Percentiles rank a stretch among this genome's conserved stretches.
phyloP scores from a whole-genome alignment of 2,113 vertebrate species.

The Mirza zaza region DNA sequence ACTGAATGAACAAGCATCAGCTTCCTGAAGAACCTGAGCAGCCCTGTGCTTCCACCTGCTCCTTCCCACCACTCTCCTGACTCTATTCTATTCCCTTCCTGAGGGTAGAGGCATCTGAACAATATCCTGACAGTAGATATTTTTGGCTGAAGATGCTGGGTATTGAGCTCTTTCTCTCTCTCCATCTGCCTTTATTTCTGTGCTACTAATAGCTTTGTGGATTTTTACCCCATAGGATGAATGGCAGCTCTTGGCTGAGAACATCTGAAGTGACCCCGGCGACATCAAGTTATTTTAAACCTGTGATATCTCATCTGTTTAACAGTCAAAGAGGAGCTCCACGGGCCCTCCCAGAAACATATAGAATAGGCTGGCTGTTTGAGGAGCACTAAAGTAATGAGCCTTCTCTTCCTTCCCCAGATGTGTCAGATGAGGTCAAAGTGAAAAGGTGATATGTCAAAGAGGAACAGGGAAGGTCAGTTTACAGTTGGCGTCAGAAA shows the following conservation, averaged over 20 bases:
- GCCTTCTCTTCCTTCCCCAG: not conserved
- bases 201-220: conserved; percentile 36
- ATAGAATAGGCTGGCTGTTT: not conserved
- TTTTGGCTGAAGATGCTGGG: conserved; percentile 17
- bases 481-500: not conserved
- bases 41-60: not conserved
- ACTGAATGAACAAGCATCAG: not conserved
- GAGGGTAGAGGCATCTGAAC: not conserved
- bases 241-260: conserved; percentile 25
- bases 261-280: conserved; percentile 29
- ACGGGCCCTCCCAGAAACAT: not conserved
- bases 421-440: not conserved
- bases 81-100: not conserved
- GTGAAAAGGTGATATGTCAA: not conserved
- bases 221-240: not conserved
- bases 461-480: not conserved
- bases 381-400: not conserved
- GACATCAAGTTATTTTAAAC: conserved; percentile 57
- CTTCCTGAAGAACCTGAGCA: not conserved
- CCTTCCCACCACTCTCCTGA: not conserved
- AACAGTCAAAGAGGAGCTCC: conserved; percentile 8
- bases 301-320: conserved; percentile 8
- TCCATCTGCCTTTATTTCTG: conserved; percentile 36
- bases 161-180: not conserved
- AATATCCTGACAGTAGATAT: conserved; percentile 1